phyloP scores from a whole-genome alignment of 2,113 vertebrate species.

The Zosterops hypoxanthus region DNA sequence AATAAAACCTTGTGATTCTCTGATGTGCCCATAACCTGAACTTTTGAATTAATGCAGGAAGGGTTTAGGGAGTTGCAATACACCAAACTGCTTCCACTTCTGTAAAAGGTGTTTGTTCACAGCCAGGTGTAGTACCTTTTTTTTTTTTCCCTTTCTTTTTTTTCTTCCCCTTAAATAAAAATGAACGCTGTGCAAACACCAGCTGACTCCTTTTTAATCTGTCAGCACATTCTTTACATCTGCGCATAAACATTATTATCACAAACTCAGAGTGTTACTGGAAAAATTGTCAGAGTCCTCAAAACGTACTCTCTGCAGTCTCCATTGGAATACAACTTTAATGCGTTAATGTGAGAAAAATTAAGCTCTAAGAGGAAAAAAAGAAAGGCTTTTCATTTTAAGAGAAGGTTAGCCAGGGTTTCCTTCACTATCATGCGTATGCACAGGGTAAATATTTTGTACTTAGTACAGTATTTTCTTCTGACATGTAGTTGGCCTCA shows the following conservation, averaged over 20 bases:
- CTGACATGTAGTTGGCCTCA: conserved; percentile 30
- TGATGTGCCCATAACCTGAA: conserved; percentile 32
- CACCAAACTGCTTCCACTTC: conserved; percentile 40
- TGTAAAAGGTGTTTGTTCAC: conserved; percentile 57
- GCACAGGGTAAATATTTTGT: conserved; percentile 50
- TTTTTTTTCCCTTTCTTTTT: neutral
- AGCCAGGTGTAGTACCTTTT: conserved; percentile 53
- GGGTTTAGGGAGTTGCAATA: conserved; percentile 19
- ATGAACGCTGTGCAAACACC: conserved; percentile 49
- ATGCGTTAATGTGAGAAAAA: conserved; percentile 40
- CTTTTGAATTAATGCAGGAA: conserved; percentile 45
- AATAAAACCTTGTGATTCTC: conserved; percentile 37
- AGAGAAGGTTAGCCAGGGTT: conserved; percentile 17
- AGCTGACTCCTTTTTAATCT: conserved; percentile 71
- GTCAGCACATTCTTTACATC: conserved; percentile 80
- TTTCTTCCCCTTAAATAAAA: conserved; percentile 39
- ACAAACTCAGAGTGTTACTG: conserved; percentile 70
- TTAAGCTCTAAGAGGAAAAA: neutral
- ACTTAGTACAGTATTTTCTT: conserved; percentile 29
- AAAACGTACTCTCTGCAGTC: conserved; percentile 50
- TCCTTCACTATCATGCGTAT: neutral
- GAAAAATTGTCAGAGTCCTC: conserved; percentile 70
- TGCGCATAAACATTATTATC: conserved; percentile 76
- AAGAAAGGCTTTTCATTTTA: neutral
- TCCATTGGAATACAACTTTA: conserved; percentile 50